phyloP scores from a whole-genome alignment of 1,140 invertebrate species.

The Scaptomyza pallida region DNA sequence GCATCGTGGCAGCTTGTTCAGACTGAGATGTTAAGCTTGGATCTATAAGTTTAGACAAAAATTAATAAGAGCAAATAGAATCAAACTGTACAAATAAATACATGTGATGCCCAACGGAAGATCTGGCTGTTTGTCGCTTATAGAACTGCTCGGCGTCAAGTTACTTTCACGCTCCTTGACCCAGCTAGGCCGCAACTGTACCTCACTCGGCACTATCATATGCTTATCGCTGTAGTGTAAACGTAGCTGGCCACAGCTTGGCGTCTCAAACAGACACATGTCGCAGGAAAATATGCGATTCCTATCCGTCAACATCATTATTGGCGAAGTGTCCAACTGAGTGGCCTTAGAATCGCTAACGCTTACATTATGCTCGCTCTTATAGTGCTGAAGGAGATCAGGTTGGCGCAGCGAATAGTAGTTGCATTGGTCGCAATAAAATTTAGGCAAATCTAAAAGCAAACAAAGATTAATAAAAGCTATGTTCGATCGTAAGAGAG shows the following conservation, averaged over 20 bases:
- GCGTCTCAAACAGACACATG: constrained; percentile 72
- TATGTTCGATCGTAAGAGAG: too few species aligned
- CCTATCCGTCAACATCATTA: constrained; percentile 1
- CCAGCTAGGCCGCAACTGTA: constrained; percentile 71
- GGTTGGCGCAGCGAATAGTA: constrained; percentile 67
- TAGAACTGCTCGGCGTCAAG: constrained; percentile 1
- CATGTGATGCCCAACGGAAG: constrained; percentile 63
- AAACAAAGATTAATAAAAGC: background rate
- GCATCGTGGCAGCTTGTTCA: background rate
- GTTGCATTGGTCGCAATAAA: constrained; percentile 72
- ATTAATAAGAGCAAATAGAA: background rate
- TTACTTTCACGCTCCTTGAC: background rate
- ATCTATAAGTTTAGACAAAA: constrained; percentile 32
- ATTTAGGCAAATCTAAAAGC: constrained; percentile 73
- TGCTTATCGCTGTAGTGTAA: constrained; percentile 63
- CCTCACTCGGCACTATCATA: constrained; percentile 54
- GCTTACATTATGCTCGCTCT: constrained; percentile 46
- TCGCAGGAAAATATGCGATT: constrained; percentile 61
- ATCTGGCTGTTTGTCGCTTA: constrained; percentile 5
- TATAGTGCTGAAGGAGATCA: constrained; percentile 73
- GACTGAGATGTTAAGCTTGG: constrained; percentile 1
- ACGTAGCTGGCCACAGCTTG: constrained; percentile 34
- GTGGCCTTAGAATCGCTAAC: constrained; percentile 5
- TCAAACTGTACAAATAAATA: constrained; percentile 9
- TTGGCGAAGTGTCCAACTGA: background rate